Evolutionary conservation across 35 echinoderm and acorn worm species (phyloP), one percentile per base, ranked within the genome.

Genomic region (Heliocidaris erythrogramma): DNA sequence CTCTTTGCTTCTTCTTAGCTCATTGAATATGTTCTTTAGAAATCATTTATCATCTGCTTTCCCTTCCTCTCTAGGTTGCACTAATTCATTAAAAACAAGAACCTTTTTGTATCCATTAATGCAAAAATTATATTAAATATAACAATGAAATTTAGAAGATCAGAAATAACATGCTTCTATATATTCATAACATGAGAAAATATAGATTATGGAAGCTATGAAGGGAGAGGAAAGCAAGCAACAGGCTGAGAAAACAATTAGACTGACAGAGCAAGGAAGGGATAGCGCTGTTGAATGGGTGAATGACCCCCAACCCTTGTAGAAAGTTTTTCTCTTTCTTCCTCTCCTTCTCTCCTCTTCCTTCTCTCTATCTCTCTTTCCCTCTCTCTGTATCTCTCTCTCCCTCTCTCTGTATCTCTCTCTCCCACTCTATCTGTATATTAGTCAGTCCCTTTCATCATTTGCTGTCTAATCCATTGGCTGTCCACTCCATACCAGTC

Each of bases 401-500:
- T 21, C 60, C 16, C 60, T 69, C 60, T 14, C 12, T 60, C 5
- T 60, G 13, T 69, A 17, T 42, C 35, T 42, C 35, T 42, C 35
- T 42, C 35, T 42, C 60, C 60, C 60, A 4, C 3, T 69, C 60
- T 18, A 14, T 69, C 21, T 27, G 8, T 78, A 78, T 27, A 78
- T 78, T 78, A 78, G 4, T 78, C 27, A 21, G 21, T 78, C 65
- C 21, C 65, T 78, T 78, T 78, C 65, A 78, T 27, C 21, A 78
- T 78, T 24, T 21, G 17, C 65, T 78, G 65, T 78, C 65, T 78
- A 78, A 78, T 78, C 65, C 65, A 78, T 78, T n/a, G 65, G 65
- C 65, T n/a, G 27, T 78, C 65, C 65, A 78, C 65, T 78, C 65
- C 65, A 78, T 78, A 78, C 65, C 65, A 78, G 65, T 78, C 65